These are phyloP conservation scores for Phortica okadai DNA, from an alignment of 2,888 invertebrate species.

Conservation along the genomic window DNA sequence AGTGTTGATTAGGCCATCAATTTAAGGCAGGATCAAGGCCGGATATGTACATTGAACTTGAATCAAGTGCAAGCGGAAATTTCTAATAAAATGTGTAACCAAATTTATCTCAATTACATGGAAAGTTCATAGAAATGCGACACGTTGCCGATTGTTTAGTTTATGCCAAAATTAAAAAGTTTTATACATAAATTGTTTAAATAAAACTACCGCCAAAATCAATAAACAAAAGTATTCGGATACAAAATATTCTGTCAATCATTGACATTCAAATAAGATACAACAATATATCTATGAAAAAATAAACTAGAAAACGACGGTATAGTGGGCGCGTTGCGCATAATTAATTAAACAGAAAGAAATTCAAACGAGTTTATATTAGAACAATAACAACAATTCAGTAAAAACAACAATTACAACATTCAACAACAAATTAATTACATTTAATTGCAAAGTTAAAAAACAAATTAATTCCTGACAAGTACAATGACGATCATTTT, in stretches of 20 bases:
- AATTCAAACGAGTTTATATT: constrained; percentile 9
- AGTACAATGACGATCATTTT: background rate
- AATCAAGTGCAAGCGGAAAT: constrained; percentile 5
- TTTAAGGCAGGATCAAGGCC: constrained; percentile 5
- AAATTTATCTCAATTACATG: background rate
- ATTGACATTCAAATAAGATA: background rate
- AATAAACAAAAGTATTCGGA: background rate
- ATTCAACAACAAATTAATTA: background rate
- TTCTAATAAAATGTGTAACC: background rate
- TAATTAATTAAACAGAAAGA: background rate
- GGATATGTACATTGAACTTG: background rate
- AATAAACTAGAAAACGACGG: background rate
- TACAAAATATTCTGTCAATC: background rate
- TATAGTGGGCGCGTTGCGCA: constrained; percentile 9
- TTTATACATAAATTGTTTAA: background rate
- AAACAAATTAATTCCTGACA: constrained; percentile 18
- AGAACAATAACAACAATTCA: constrained; percentile 4
- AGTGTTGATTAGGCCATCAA: background rate
- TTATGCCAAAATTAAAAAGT: background rate
- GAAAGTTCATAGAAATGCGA: background rate
- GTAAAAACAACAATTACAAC: background rate
- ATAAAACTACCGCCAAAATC: background rate
- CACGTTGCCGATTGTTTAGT: no score
- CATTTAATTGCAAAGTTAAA: background rate
- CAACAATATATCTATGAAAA: background rate